Percentiles rank a stretch among this genome's conserved stretches.
Evolutionary conservation across 2,113 vertebrate species (phyloP).

Genomic region (Thamnaconus septentrionalis): DNA sequence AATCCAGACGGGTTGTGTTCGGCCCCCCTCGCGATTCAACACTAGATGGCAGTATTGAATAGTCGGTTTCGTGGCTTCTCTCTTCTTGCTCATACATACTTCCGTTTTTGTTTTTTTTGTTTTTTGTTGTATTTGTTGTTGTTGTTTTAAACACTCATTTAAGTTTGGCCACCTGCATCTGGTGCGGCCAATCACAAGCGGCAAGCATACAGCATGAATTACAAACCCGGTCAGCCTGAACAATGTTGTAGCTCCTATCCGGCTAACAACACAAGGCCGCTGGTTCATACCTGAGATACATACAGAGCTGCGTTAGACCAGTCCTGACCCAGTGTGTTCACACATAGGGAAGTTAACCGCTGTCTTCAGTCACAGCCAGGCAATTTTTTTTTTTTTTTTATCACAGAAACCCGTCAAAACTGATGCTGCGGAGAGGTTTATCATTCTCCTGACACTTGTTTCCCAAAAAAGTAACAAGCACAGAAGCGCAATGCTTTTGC

Average conservation of each 20-base stretch:
- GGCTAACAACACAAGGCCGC: neutral
- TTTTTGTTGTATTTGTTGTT: conserved; percentile 9
- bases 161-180: conserved; percentile 21
- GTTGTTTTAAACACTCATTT: conserved; percentile 2
- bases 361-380: too few species aligned
- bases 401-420: too few species aligned
- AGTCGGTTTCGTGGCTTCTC: conserved; percentile 9
- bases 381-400: too few species aligned
- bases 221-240: conserved; percentile 3
- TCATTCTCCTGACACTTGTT: too few species aligned
- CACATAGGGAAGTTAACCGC: too few species aligned
- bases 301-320: neutral
- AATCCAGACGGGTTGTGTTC: neutral
- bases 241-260: neutral
- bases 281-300: too few species aligned
- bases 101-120: conserved; percentile 15
- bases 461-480: too few species aligned
- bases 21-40: conserved; percentile 7
- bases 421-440: too few species aligned
- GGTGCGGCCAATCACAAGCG: conserved; percentile 12
- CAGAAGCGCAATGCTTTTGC: too few species aligned
- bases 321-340: neutral
- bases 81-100: neutral
- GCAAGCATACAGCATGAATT: conserved; percentile 1
- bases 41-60: conserved; percentile 69